These are phyloP conservation scores for Bombus balteatus DNA, from an alignment of 1,140 invertebrate genomes.

Conservation along the genomic window DNA sequence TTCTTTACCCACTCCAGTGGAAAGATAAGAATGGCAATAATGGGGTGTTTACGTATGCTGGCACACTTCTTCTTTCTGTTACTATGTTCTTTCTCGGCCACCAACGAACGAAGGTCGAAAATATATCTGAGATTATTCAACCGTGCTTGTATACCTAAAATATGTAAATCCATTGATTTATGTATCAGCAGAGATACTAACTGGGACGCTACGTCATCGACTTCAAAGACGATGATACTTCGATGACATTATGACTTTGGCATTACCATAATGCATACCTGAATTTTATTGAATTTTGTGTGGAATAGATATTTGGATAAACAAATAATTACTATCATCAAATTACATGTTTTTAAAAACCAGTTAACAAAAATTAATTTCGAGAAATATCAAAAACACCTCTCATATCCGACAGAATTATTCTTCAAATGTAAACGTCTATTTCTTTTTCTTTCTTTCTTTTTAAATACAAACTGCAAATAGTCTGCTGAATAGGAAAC, in stretches of 20 bases:
- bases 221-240: background rate
- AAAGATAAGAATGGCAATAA: background rate
- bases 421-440: too few species aligned
- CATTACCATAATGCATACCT: background rate
- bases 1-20: too few species aligned
- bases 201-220: background rate
- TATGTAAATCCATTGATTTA: background rate
- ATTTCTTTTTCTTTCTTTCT: background rate
- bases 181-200: background rate
- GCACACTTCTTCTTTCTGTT: background rate
- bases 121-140: background rate
- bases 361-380: too few species aligned
- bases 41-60: background rate
- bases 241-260: background rate
- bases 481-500: background rate
- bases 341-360: too few species aligned
- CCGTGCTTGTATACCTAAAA: background rate
- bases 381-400: too few species aligned
- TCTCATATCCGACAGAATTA: too few species aligned
- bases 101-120: background rate
- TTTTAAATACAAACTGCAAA: background rate
- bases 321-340: background rate
- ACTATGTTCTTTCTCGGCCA: background rate
- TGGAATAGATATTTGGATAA: background rate
- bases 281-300: background rate